Base-by-base conservation (phyloP, 1,140 invertebrate species). In the Sarcophaga peregrina region DNA sequence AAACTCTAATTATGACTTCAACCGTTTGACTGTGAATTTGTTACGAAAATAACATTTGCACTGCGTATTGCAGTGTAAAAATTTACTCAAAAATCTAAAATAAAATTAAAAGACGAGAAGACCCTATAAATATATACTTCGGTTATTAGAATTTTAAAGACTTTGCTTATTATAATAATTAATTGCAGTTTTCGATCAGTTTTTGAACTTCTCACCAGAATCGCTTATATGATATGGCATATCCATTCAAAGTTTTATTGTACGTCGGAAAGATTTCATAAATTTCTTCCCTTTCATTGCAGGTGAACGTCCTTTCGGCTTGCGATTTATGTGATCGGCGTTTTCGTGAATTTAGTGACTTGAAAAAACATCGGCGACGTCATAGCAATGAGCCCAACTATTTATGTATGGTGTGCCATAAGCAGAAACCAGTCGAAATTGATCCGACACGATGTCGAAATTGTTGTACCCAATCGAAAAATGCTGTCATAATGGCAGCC, bases 311-410 rank as follows among this genome's bases (percentile, higher is more conserved):
- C 89, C 90, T 5, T 91, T 90, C 85, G 87, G 85, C 0, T n/a
- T 91, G 90, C 52, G 90, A 91, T 81, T 81, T 91, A n/a, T 94
- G 94, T 86, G 91, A 92, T 1, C 91, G 93, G 17, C 91, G 91
- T 10, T 94, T 94, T 86, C 91, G 93, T 2, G 93, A 93, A 75
- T 91, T 90, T 76, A 91, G 90, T 20, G 91, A 93, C 80, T 84
- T 93, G 2, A 90, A 90, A 7, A 90, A 91, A 78, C 93, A 93
- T 86, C 89, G 91, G 6, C 85, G 92, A 7, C 91, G 90, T 8
- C 93, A 94, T 85, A 91, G 92, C 0, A 91, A 92, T 20, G 91
- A 93, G 82, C 90, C 91, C 17, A 92, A 93, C 8, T 95, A 93
- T 87, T 91, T 92, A 15, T 95, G 95, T 86, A 90, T 90, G 89